Evolutionary conservation across 1,140 invertebrate genomes (phyloP).

Genomic region (Eumaeus atala): DNA sequence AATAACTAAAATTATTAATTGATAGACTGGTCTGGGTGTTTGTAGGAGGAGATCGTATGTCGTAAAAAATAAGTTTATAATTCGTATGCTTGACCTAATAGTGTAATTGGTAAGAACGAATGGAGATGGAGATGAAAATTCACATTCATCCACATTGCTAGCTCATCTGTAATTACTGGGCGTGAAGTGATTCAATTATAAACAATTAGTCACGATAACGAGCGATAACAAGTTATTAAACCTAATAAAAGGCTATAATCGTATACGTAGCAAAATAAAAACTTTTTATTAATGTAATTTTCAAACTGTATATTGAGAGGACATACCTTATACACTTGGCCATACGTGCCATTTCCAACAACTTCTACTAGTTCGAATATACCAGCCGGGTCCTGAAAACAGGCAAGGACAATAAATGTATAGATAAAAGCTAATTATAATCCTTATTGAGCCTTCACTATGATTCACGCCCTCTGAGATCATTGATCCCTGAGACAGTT

Average conservation of each 20-base stretch:
- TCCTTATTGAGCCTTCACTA: constrained; percentile 54
- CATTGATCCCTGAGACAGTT: constrained; percentile 53
- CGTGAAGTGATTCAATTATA: constrained; percentile 1
- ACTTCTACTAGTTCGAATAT: constrained; percentile 99
- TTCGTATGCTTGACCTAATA: background rate
- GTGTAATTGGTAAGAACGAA: background rate
- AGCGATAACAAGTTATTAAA: background rate
- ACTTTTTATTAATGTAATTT: background rate
- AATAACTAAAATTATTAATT: no score
- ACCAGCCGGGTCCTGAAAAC: constrained; percentile 96
- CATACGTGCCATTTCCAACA: constrained; percentile 99
- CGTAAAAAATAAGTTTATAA: no score
- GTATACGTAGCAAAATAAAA: background rate
- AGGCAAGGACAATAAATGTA: constrained; percentile 42
- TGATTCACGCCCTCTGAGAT: constrained; percentile 73
- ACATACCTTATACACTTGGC: constrained; percentile 99
- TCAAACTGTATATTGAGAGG: background rate
- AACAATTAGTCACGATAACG: constrained; percentile 2
- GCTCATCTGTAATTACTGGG: background rate
- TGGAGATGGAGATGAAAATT: constrained; percentile 32
- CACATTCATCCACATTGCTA: constrained; percentile 49
- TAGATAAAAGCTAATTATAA: constrained; percentile 52
- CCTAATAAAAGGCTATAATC: background rate
- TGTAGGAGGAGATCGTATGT: no score
- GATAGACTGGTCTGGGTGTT: no score